Base-by-base conservation (phyloP, 2,113 vertebrate species). In the Cyrtonyx montezumae region DNA sequence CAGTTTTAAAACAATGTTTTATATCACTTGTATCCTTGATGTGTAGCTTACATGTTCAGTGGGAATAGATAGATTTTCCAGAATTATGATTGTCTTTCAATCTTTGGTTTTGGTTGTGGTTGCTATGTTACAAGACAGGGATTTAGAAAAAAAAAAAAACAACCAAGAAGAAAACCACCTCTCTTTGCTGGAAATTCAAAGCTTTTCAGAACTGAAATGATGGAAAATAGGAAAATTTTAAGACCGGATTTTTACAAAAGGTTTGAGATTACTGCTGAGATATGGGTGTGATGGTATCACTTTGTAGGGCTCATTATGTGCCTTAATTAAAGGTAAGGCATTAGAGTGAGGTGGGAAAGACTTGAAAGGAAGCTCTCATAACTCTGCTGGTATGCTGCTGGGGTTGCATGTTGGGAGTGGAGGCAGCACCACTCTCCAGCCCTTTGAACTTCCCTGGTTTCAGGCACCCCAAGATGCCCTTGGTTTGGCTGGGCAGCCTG, bases 81-180 rank as follows among this genome's bases (percentile, higher is more conserved):
- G 92, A 96, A 94, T 96, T 95, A 84, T 70, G 93, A 95, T 97
- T 96, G 94, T 92, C 95, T 97, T 96, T 88, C 92, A 86, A 95
- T 91, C 80, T 93, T 89, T 96, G 90, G 94, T 96, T 84, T 96
- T 92, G 77, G 80, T 73, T 76, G 80, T 88, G 87, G 95, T 79
- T 95, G 83, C 94, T 96, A 79, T 84, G 90, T 91, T 96, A 97
- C 90, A 55, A 91, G 88, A 87, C 43, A 37, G 75, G 74, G 77
- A 80, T 83, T 80, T 95, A 77, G 70, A 58, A 68, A 70, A 79
- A 88, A 68, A 73, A 7, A 15, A 61, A 58, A 22, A 34, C 2
- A 26, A 46, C 15, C 40, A 40, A 11, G 11, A 40, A 40, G 40
- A 40, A 51, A 26, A 32, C 9, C 55, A 42, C 15, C 30, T 23